phyloP scores from a whole-genome alignment of 2,113 vertebrate species.

The Ellobius talpinus region DNA sequence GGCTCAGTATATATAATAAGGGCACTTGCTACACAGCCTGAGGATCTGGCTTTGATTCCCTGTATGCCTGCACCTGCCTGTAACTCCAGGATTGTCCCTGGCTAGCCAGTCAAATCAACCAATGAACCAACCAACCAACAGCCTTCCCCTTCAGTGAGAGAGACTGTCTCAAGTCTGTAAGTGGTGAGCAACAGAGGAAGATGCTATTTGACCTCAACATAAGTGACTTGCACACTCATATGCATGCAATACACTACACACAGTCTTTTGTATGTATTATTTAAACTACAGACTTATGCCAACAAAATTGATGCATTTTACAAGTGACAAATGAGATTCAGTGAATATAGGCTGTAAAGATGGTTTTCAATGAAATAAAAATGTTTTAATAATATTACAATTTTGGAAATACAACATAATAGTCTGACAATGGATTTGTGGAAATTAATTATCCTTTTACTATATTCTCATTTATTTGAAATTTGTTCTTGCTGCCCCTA shows the following conservation, averaged over 20 bases:
- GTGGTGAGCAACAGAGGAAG: background rate
- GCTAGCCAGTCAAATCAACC: background rate
- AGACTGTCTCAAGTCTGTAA: background rate
- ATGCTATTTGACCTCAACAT: background rate
- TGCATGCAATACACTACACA: background rate
- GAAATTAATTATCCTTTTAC: background rate
- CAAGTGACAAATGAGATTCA: background rate
- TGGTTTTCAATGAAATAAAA: constrained; percentile 32
- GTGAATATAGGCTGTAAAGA: background rate
- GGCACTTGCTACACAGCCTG: background rate
- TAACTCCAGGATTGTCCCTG: background rate
- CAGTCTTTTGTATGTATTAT: background rate
- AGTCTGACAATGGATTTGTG: background rate
- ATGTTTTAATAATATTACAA: constrained; percentile 4
- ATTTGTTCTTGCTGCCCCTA: constrained; percentile 5
- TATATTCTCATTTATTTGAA: constrained; percentile 17
- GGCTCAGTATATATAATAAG: background rate
- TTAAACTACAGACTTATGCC: background rate
- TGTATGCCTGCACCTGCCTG: background rate
- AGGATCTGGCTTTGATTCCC: background rate
- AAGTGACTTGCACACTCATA: background rate
- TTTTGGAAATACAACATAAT: background rate
- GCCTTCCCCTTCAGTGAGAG: background rate
- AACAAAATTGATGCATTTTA: constrained; percentile 34
- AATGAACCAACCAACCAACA: background rate